These are phyloP conservation scores for Harpagus bidentatus DNA, from an alignment of 2,113 vertebrate genomes.

Conservation along the genomic window DNA sequence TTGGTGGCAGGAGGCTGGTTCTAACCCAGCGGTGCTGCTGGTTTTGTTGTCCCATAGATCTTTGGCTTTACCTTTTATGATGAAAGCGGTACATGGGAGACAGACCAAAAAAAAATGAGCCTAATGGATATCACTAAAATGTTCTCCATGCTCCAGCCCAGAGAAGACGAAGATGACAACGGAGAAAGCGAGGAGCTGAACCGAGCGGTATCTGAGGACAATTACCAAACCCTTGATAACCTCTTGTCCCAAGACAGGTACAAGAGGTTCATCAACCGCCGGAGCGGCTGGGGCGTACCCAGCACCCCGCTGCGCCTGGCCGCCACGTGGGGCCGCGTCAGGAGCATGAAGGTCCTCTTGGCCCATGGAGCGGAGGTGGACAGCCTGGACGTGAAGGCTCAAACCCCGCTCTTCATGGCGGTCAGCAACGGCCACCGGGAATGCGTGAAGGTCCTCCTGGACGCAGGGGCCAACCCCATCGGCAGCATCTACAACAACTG, in stretches of 20 bases:
- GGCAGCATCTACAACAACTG: slow-evolving; percentile 91
- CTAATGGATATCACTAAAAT: slow-evolving; percentile 94
- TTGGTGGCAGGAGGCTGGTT: not conserved
- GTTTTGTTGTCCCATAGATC: not conserved
- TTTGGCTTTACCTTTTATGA: slow-evolving; percentile 4
- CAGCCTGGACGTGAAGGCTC: slow-evolving; percentile 90
- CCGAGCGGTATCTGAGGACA: slow-evolving; percentile 76
- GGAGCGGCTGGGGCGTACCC: slow-evolving; percentile 89
- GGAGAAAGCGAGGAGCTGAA: slow-evolving; percentile 79
- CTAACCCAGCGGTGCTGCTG: not conserved
- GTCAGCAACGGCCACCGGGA: slow-evolving; percentile 87
- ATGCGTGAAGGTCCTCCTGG: slow-evolving; percentile 83
- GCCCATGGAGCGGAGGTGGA: slow-evolving; percentile 88
- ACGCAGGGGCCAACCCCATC: slow-evolving; percentile 82
- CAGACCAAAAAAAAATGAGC: slow-evolving; percentile 76
- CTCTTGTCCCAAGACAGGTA: slow-evolving; percentile 84
- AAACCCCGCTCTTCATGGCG: slow-evolving; percentile 91
- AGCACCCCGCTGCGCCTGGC: slow-evolving; percentile 87
- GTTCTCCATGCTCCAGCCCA: slow-evolving; percentile 89
- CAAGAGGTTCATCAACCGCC: slow-evolving; percentile 79
- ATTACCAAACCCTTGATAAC: slow-evolving; percentile 69
- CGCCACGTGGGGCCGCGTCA: slow-evolving; percentile 77
- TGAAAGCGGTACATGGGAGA: slow-evolving; percentile 57
- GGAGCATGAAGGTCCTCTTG: slow-evolving; percentile 83
- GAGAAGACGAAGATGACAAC: slow-evolving; percentile 65